Evolutionary conservation across 2,888 invertebrate species (phyloP), one percentile per base, ranked within the genome.

Genomic region (Hyppa rectilinea): DNA sequence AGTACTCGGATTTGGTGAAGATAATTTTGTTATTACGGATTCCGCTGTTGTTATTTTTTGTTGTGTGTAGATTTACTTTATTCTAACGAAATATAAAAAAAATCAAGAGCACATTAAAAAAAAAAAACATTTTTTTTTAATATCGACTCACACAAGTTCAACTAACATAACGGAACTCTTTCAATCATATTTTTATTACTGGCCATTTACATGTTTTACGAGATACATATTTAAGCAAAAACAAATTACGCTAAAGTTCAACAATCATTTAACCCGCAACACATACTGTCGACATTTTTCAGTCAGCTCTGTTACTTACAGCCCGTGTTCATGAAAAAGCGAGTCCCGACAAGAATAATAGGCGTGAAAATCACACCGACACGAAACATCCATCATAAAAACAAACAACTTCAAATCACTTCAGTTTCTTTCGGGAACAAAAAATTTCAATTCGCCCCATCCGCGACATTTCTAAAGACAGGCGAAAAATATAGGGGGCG

Each of bases 341-440:
- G 74, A 58, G 58, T 56, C 56, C 47, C 63, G 50, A 60, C 59
- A 80, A 75, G 71, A 84, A 84, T 76, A 82, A 83, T 75, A 78
- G 73, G 60, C 59, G 64, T 60, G 71, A 81, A 82, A 78, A 76
- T 78, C 68, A 66, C 71, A 71, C 68, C 55, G 81, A 69, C 76
- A 71, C 75, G 55, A 50, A 81, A 50, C 70, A 85, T 85, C 75
- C 75, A 75, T 84, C 83, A 83, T 58, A 64, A 75, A 74, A 83
- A 85, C 68, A 83, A 83, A 84, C 79, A 84, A 72, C 66, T 55
- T 56, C 60, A 76, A 85, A 83, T 85, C 66, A 79, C 71, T 85
- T 85, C 81, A n/a, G 83, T 79, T 70, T 80, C 72, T 74, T 78
- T 68, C 38, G 71, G 49, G 63, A 71, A 63, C 53, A 64, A 66